phyloP scores from a whole-genome alignment of 2,888 invertebrate genomes.

The Parnassius mnemosyne region DNA sequence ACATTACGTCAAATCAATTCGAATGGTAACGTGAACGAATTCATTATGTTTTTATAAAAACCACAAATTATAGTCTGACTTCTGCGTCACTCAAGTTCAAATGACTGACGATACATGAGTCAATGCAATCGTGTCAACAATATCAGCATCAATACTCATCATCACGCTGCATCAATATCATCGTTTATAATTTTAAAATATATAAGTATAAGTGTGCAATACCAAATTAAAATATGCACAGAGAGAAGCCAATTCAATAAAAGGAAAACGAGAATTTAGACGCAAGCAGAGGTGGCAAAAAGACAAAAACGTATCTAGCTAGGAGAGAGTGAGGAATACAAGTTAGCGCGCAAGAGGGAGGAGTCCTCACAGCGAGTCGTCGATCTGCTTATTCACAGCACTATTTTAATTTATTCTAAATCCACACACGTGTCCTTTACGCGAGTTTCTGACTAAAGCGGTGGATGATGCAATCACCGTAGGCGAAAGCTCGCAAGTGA shows the following conservation, averaged over 20 bases:
- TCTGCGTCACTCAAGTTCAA: slow-evolving; percentile 19
- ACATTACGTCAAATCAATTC: too few species aligned
- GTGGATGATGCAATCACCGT: slow-evolving; percentile 46
- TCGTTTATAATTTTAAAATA: not conserved
- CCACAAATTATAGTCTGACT: slow-evolving; percentile 15
- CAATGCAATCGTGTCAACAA: slow-evolving; percentile 8
- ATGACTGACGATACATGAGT: slow-evolving; percentile 9
- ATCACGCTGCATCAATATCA: not conserved
- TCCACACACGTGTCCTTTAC: slow-evolving; percentile 56
- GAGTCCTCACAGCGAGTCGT: slow-evolving; percentile 33
- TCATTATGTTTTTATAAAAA: slow-evolving; percentile 10
- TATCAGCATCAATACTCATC: not conserved
- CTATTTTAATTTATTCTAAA: slow-evolving; percentile 67
- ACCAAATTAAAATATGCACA: not conserved
- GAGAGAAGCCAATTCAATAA: slow-evolving; percentile 29
- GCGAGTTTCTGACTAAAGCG: slow-evolving; percentile 38
- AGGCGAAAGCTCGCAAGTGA: slow-evolving; percentile 22
- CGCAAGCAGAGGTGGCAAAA: slow-evolving; percentile 40
- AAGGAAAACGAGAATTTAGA: slow-evolving; percentile 36
- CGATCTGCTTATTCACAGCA: slow-evolving; percentile 61
- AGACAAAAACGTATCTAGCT: slow-evolving; percentile 33
- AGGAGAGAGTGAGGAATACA: slow-evolving; percentile 33
- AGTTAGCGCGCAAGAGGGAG: slow-evolving; percentile 29
- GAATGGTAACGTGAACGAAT: not conserved
- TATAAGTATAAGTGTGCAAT: too few species aligned